phyloP scores from a whole-genome alignment of 64 coral and sea anemone genomes.

The Acropora yongei region DNA sequence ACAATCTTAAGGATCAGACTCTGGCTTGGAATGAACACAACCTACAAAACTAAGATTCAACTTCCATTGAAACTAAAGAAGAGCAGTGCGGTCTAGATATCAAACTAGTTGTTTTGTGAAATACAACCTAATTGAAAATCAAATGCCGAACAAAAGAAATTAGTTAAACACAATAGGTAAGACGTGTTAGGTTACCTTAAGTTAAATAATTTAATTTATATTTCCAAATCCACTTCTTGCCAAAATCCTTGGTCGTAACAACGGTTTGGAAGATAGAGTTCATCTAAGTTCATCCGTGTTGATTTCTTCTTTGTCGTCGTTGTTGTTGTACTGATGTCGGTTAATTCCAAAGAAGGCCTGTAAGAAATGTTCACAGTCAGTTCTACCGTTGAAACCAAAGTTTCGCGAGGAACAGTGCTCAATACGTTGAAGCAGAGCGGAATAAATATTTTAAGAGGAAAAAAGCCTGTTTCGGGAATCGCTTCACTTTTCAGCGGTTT shows the following conservation, averaged over 20 bases:
- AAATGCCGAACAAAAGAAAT: neutral
- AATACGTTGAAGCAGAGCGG: too few relatives aligned
- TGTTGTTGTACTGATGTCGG: slow-evolving; percentile 72
- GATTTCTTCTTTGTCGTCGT: neutral
- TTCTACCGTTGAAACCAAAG: neutral
- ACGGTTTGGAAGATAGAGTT: slow-evolving; percentile 92
- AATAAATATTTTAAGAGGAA: neutral
- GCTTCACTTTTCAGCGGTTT: too few relatives aligned
- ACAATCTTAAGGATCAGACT: too few relatives aligned
- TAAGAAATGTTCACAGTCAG: slow-evolving; percentile 63
- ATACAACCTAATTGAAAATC: too few relatives aligned
- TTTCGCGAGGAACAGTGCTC: too few relatives aligned
- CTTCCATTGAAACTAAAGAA: neutral
- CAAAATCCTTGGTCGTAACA: slow-evolving; percentile 97
- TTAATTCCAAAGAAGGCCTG: slow-evolving; percentile 93
- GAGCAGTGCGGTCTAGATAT: neutral
- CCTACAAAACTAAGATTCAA: neutral
- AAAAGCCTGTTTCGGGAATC: too few relatives aligned
- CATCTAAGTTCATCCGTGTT: slow-evolving; percentile 74
- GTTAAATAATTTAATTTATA: slow-evolving; percentile 95
- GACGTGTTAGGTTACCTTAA: slow-evolving; percentile 43
- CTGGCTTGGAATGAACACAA: too few relatives aligned
- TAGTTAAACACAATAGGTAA: neutral
- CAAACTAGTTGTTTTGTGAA: too few relatives aligned
- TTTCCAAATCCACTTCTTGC: slow-evolving; percentile 98